A percentile compares a stretch with the other conserved stretches of the same genome.
Conservation (phyloP, 2,888 invertebrate genomes). For the Koerneria pararmatus region DNA sequence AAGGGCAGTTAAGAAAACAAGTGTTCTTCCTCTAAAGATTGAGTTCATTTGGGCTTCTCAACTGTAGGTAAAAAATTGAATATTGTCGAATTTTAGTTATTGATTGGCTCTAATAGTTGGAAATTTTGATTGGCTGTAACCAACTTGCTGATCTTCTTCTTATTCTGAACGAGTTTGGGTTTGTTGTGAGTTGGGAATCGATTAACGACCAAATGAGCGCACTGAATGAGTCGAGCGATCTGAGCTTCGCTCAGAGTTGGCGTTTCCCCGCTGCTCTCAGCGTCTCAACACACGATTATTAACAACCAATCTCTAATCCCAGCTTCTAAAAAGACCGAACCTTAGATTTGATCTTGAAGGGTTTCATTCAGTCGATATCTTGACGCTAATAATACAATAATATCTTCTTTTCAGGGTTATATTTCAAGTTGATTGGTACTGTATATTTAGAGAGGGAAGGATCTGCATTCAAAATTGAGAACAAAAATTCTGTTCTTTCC, state of each 20-base stretch:
- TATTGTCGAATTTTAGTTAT: not conserved
- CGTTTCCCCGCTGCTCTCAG: conserved; percentile 32
- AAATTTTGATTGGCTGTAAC: conserved; percentile 15
- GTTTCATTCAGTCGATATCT: no score
- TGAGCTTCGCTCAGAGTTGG: conserved; percentile 73
- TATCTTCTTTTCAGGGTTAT: not conserved
- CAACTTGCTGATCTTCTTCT: conserved; percentile 71
- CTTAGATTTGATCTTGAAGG: no score
- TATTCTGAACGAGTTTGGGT: conserved; percentile 81
- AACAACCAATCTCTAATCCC: no score
- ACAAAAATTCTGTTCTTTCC: no score
- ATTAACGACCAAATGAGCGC: not conserved
- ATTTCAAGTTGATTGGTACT: no score
- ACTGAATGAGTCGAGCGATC: conserved; percentile 63
- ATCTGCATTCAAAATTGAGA: not conserved
- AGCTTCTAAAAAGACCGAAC: no score
- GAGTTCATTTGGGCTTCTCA: no score
- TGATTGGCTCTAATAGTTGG: not conserved
- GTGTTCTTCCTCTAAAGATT: no score
- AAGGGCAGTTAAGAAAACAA: no score
- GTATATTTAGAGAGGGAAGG: not conserved
- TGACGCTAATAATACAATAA: no score
- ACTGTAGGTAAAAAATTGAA: no score
- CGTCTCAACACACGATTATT: no score
- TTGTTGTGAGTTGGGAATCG: conserved; percentile 78